Evolutionary conservation across 2,797 vertebrate species (phyloP), one percentile per base, ranked within the genome.

Genomic region (Pseudochirops cupreus): DNA sequence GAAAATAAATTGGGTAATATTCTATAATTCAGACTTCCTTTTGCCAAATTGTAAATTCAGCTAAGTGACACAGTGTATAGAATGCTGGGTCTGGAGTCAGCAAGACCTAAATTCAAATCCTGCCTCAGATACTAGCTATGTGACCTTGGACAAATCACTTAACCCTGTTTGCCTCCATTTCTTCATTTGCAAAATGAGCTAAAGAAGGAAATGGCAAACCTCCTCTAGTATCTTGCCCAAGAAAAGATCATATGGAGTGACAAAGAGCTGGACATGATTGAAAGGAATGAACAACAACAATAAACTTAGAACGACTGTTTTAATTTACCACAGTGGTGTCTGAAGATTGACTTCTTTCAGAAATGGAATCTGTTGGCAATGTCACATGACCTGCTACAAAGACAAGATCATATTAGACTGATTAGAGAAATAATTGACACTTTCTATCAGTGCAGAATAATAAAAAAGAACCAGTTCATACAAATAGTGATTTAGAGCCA

Each of bases 21-120:
- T 39, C 91, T 57, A 92, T 94, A 92, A 55, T 94, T 12, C 46
- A 95, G 56, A 94, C 7, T 74, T 12, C 92, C 29, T 94, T 94
- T 92, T 57, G 74, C 14, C 87, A 91, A 96, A 93, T 54, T 59
- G 91, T 67, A 59, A 95, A 59, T 26, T 92, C 67, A 28, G 59
- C 59, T 62, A 62, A 11, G 59, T 74, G 67, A 74, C 16, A 2
- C n/a, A 74, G 5, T 39, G 18, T 16, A 9, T 74, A 74, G 67
- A 21, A n/a, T 74, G 6, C 16, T 74, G 67, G n/a, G 16, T n/a
- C 67, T 74, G 2, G 16, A 16, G n/a, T 74, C n/a, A 74, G 67
- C n/a, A 74, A 74, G 14, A 39, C 33, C n/a, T n/a, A 33, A 74
- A 16, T 74, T 39, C 67, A 74, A 74, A 74, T 74, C n/a, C 67